Evolutionary conservation across 2,888 invertebrate species (phyloP).

Genomic region (Pharmacophagus antenor): DNA sequence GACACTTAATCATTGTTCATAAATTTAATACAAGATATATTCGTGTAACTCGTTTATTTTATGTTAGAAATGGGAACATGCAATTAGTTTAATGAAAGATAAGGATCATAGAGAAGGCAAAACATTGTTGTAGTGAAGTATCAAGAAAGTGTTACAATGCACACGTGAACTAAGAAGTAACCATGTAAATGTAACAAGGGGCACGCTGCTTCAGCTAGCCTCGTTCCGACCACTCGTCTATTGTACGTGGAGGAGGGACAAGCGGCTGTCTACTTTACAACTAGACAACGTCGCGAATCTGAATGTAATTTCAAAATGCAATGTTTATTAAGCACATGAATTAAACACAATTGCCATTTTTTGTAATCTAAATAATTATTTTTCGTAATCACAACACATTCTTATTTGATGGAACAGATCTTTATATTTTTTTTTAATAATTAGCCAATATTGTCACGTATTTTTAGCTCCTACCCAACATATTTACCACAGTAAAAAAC

Average conservation of each 20-base stretch:
- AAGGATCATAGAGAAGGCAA: background rate
- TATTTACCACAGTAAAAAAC: too few species aligned
- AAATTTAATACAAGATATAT: too few species aligned
- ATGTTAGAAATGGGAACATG: background rate
- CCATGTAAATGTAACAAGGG: slow-evolving; percentile 8
- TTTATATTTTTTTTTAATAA: too few species aligned
- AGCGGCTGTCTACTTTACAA: background rate
- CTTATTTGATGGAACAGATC: too few species aligned
- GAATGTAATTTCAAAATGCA: slow-evolving; percentile 9
- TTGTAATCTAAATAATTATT: too few species aligned
- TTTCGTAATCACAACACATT: too few species aligned
- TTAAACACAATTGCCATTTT: too few species aligned
- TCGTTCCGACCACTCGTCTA: slow-evolving; percentile 12
- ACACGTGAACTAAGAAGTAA: background rate
- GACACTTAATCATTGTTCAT: too few species aligned
- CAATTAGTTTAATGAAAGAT: background rate
- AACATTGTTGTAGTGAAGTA: background rate
- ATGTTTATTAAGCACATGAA: too few species aligned
- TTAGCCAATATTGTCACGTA: too few species aligned
- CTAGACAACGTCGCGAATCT: slow-evolving; percentile 12
- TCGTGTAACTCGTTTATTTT: too few species aligned
- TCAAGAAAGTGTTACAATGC: background rate
- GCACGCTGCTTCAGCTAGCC: background rate
- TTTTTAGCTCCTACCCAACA: too few species aligned
- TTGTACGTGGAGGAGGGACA: slow-evolving; percentile 1